Base-by-base conservation (phyloP, 2,113 vertebrate genomes). In the Barbus barbus region DNA sequence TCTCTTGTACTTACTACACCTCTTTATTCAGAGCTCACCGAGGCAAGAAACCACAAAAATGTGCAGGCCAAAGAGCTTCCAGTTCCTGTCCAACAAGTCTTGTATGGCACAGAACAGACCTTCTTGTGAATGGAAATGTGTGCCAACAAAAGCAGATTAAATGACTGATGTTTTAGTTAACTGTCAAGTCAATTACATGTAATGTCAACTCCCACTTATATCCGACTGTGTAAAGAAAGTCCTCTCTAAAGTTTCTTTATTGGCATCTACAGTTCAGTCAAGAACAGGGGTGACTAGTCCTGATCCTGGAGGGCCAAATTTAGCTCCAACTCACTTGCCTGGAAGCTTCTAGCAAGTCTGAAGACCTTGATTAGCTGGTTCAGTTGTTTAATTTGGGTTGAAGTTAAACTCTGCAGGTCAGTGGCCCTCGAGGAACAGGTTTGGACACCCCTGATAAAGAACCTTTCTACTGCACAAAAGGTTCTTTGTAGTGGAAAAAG, bases 21-120 rank as follows among this genome's bases (percentile, higher is more conserved):
- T 77, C 26, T n/a, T n/a, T 80, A 53, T 87, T 85, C 80, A 13
- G 85, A 87, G 82, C 84, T 86, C 18, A 38, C 86, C 86, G 77
- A 87, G 61, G 77, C 89, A 89, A 78, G 85, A 69, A 36, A 81
- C 91, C 92, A 90, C 91, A 93, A 88, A 92, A 91, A 92, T 91
- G 91, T 89, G 78, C 69, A 51, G 82, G 85, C 88, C 69, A 78
- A 69, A 83, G 85, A 87, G 85, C 69, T 86, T 86, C 88, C 81
- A 87, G 89, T 88, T 48, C 20, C 16, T 44, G 28, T 20, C n/a
- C 8, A 36, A 22, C 20, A 58, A 73, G 3, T 82, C 36, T 71
- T n/a, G 28, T 82, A 56, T 24, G 61, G 73, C 38, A 53, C 33
- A 61, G 13, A 3, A 4, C 46, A 46, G 72, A 58, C 72, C 41